These are phyloP conservation scores for Microtus richardsoni DNA, from an alignment of 2,113 vertebrate genomes.

Conservation along the genomic window DNA sequence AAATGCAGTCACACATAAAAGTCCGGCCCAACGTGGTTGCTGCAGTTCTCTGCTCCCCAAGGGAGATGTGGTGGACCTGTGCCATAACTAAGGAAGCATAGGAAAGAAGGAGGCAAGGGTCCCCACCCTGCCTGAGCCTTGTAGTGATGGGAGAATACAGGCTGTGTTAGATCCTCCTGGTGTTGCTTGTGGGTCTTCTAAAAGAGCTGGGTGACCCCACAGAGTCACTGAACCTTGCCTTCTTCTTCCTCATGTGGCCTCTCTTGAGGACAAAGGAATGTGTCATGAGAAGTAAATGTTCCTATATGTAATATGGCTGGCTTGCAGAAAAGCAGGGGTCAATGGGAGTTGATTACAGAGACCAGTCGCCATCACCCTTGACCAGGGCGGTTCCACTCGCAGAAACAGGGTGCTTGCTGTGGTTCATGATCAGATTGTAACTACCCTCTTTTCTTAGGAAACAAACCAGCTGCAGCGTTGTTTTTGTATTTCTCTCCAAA, in stretches of 20 bases:
- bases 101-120: background rate
- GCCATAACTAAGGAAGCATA: background rate
- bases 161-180: background rate
- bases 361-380: background rate
- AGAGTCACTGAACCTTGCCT: background rate
- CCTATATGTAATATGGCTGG: background rate
- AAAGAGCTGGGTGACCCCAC: background rate
- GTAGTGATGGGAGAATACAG: background rate
- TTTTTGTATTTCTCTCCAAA: background rate
- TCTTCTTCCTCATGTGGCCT: background rate
- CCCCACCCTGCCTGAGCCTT: background rate
- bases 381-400: background rate
- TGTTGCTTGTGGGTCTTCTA: background rate
- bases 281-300: background rate
- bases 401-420: background rate
- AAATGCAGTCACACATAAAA: constrained; percentile 23
- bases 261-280: background rate
- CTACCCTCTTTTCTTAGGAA: background rate
- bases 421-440: background rate
- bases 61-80: background rate
- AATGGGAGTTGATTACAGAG: constrained; percentile 11
- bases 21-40: background rate
- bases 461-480: background rate
- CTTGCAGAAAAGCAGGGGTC: background rate
- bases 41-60: background rate